Percentiles rank a stretch among this genome's conserved stretches.
Conservation (phyloP, 1,140 invertebrate genomes). For the Varroa destructor region DNA sequence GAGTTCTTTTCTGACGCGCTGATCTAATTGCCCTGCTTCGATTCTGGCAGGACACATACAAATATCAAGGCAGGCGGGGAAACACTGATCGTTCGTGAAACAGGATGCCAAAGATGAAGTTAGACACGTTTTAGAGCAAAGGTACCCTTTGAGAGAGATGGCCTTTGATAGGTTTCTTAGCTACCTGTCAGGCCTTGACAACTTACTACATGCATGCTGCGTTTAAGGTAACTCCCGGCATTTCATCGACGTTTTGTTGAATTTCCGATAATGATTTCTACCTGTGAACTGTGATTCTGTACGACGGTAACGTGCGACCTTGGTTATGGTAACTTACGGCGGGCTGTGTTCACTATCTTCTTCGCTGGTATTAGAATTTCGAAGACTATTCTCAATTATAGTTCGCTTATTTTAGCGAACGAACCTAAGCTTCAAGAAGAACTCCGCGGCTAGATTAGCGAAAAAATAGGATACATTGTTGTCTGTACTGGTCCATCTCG, state of each 20-base stretch:
- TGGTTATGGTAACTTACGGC: not conserved
- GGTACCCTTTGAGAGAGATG: too few species aligned
- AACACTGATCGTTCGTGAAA: too few species aligned
- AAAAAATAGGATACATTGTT: not conserved
- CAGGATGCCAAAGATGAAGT: too few species aligned
- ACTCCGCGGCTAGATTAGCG: not conserved
- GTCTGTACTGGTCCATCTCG: not conserved
- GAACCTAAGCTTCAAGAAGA: not conserved
- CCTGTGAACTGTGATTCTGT: not conserved
- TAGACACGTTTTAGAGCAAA: too few species aligned
- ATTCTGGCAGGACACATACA: too few species aligned
- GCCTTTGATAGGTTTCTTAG: too few species aligned
- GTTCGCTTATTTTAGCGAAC: not conserved
- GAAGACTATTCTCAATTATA: not conserved
- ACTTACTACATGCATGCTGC: too few species aligned
- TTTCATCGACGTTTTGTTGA: conserved; percentile 11
- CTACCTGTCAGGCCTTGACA: too few species aligned
- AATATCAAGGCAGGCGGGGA: too few species aligned
- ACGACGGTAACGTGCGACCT: not conserved
- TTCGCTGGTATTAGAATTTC: not conserved
- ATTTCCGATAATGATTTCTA: not conserved
- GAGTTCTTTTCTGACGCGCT: too few species aligned
- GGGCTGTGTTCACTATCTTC: conserved; percentile 11
- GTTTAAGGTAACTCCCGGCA: not conserved
- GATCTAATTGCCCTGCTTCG: too few species aligned